Base-by-base conservation (phyloP, 2,888 invertebrate species). In the Nemotelus pantherinus region DNA sequence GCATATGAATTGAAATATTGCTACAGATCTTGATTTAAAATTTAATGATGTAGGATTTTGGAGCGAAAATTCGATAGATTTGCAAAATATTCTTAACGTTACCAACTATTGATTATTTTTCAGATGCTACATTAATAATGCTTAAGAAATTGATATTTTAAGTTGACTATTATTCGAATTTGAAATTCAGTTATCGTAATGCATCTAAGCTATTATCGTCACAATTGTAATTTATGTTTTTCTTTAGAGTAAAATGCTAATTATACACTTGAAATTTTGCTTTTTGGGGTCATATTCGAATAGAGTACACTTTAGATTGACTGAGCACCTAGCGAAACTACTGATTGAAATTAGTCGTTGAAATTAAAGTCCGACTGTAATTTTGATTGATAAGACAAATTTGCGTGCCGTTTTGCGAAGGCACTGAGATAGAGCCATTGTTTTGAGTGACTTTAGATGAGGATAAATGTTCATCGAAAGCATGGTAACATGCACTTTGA, bases 1-100 rank as follows among this genome's bases (percentile, higher is more conserved):
- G 60, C 9, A 41, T 68, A 50, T 6, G 60, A 63, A 45, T 60
- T 7, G 58, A 39, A 58, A 72, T 74, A 53, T 63, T 74, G 60
- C 60, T 70, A 55, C 47, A 41, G 47, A 43, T 48, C 9, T 63
- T 60, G 48, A 4, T 48, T 48, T 63, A 25, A 39, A 65, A 65
- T 44, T 47, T 3, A 45, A 44, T 9, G 41, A 58, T 5, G 4
- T 6, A 25, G 58, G 25, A 70, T 55, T 70, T 60, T 25, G 50
- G 60, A 48, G 41, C 48, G 44, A 63, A 68, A 41, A 70, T 53
- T 47, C 55, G 63, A 63, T 9, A 63, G 74, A 9, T 48, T 70
- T n/a, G 74, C 74, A 74, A 74, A 74, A 63, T 48, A 74, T 74
- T 74, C 39, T 72, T 39, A 60, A 72, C 44, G 44, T 55, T 55